Evolutionary conservation across 53 echinoderm and acorn worm genomes (phyloP), one percentile per base, ranked within the genome.

Genomic region (Antedon mediterranea): DNA sequence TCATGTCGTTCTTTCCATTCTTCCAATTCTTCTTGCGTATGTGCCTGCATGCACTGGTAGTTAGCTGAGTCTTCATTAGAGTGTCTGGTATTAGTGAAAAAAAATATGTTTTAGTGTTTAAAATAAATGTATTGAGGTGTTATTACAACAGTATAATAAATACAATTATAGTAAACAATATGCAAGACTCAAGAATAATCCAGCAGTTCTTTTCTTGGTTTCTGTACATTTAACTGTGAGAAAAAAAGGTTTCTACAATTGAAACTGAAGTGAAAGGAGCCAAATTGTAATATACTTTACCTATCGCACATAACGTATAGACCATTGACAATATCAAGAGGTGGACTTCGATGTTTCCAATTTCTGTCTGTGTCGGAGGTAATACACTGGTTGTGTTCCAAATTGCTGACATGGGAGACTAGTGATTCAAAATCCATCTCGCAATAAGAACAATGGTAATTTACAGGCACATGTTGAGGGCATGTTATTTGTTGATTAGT

Each of bases 1-100:
- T 86, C 79, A 57, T 91, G 91, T 29, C 97, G 79, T 75, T 89
- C 88, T 71, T 84, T 87, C 97, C 97, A 97, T 43, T 97, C 97
- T 34, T 86, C 84, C 33, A 97, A 77, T 77, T 97, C 97, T 44
- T 97, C 92, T 2, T 43, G 15, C 30, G 84, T 87, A 81, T 97
- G 97, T 7, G 97, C 97, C 34, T 37, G 31, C 34, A 83, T 81
- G 80, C 94, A 94, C 74, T 82, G 79, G 81, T 94, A 91, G 32
- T 85, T 89, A 33, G 85, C 91, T 70, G 82, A 75, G 0, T 86
- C 74, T 23, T 82, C 80, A 0, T 90, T 81, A 13, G 91, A 83
- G 81, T n/a, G n/a, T n/a, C n/a, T n/a, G n/a, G n/a, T n/a, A n/a
- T n/a, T 91, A 94, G 32, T 72, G 32, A 32, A 91, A 94, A 43